Conservation (phyloP, 2,113 vertebrate species). For the Xerus inauris region DNA sequence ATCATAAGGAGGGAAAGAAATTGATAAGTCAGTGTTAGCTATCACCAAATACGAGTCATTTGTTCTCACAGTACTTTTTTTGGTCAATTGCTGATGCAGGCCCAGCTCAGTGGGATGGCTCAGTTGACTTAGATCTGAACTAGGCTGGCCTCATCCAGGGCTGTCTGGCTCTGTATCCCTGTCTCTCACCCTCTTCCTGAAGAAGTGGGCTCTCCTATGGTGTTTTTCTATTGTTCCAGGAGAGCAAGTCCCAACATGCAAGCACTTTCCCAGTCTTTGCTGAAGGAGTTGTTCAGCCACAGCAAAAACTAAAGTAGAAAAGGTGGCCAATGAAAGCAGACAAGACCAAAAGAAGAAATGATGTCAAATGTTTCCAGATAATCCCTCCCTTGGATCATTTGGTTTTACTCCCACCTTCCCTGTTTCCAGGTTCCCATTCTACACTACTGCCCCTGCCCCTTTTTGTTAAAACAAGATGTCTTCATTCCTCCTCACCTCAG, state of each 20-base stretch:
- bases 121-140: neutral
- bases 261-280: neutral
- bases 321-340: neutral
- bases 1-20: neutral
- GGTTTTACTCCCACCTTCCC: neutral
- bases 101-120: neutral
- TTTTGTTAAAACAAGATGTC: neutral
- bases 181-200: neutral
- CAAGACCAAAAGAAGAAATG: neutral
- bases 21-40: neutral
- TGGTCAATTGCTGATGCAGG: neutral
- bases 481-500: neutral
- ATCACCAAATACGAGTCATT: neutral
- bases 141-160: neutral
- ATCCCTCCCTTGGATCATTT: neutral
- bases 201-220: too few relatives aligned
- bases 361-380: neutral
- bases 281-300: neutral
- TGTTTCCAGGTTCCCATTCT: neutral
- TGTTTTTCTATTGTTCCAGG: neutral
- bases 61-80: neutral
- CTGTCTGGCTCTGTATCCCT: neutral
- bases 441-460: neutral
- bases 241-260: neutral
- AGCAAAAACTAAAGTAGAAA: neutral